Evolutionary conservation across 2,888 invertebrate species (phyloP).

Genomic region (Lasioglossum figueresi): DNA sequence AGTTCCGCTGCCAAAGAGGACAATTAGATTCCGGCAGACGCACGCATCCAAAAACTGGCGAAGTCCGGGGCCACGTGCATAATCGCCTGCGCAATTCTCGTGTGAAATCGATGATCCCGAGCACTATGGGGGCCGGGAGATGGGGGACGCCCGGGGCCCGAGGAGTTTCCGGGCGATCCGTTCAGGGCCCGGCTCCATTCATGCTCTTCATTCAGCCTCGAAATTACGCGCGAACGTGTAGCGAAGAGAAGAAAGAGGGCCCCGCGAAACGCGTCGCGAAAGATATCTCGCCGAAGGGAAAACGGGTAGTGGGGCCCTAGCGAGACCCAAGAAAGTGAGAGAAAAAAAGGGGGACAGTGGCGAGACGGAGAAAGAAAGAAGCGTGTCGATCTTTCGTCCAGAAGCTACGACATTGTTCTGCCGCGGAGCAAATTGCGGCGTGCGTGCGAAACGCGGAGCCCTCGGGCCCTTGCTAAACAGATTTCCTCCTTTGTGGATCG

Average conservation of each 20-base stretch:
- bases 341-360: neutral
- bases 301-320: conserved; percentile 15
- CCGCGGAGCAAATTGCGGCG: conserved; percentile 61
- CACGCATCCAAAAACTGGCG: neutral
- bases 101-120: neutral
- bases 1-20: neutral
- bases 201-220: conserved; percentile 79
- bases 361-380: conserved; percentile 18
- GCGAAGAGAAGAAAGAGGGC: conserved; percentile 29
- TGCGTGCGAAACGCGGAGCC: conserved; percentile 62
- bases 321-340: conserved; percentile 10
- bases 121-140: neutral
- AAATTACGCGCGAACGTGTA: conserved; percentile 74
- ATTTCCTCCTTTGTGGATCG: conserved; percentile 64
- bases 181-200: conserved; percentile 73
- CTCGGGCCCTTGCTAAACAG: conserved; percentile 65
- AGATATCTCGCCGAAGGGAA: conserved; percentile 10
- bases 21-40: neutral
- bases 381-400: conserved; percentile 21
- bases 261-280: conserved; percentile 35
- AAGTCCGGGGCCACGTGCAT: neutral
- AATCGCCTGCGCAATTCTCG: neutral
- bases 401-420: conserved; percentile 61
- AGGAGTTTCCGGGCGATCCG: conserved; percentile 75
- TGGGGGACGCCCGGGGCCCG: conserved; percentile 22